phyloP scores from a whole-genome alignment of 2,888 invertebrate genomes.

The Halocaridina rubra region DNA sequence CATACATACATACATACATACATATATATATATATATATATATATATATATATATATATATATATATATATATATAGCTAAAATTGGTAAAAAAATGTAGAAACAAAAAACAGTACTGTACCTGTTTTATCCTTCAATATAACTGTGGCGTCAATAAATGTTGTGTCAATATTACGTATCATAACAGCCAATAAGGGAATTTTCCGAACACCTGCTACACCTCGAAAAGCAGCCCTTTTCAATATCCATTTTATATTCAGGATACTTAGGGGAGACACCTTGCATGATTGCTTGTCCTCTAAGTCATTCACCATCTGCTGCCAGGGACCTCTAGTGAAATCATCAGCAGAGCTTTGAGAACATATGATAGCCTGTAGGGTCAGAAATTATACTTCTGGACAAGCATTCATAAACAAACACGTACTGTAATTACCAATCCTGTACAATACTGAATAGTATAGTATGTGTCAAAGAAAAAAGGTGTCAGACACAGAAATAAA shows the following conservation, averaged over 20 bases:
- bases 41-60: no score
- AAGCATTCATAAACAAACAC: neutral
- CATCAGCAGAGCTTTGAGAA: conserved; percentile 25
- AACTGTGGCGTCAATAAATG: conserved; percentile 9
- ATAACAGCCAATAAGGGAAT: conserved; percentile 49
- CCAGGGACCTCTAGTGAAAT: conserved; percentile 42
- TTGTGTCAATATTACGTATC: conserved; percentile 32
- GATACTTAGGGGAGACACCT: conserved; percentile 11
- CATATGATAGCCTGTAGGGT: conserved; percentile 17
- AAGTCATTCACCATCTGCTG: conserved; percentile 46
- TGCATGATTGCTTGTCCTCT: neutral
- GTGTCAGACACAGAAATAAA: no score
- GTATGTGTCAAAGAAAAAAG: no score
- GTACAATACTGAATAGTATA: no score
- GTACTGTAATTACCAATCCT: no score
- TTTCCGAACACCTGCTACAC: conserved; percentile 33
- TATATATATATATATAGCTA: no score
- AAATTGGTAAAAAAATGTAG: no score
- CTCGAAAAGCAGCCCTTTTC: conserved; percentile 26
- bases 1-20: no score
- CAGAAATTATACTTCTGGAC: neutral
- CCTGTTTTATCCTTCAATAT: conserved; percentile 45
- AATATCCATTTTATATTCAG: conserved; percentile 40
- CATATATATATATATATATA: no score
- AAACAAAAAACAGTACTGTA: no score